Evolutionary conservation across 1,140 invertebrate species (phyloP).

Genomic region (Euura lappo): DNA sequence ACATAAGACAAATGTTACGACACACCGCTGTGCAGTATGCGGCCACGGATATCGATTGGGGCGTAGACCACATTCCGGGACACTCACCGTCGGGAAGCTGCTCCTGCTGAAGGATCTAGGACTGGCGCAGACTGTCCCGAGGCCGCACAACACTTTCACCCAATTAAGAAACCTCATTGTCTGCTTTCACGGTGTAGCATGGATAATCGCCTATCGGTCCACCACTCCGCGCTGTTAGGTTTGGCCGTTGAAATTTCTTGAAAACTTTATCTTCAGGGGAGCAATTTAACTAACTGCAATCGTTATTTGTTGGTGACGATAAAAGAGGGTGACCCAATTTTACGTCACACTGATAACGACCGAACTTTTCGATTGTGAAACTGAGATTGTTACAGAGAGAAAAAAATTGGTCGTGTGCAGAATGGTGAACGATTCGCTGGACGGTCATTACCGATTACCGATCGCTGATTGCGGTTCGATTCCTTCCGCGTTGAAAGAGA

Average conservation of each 20-base stretch:
- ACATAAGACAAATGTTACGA: too few species aligned
- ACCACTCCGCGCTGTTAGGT: not conserved
- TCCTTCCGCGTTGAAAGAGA: constrained; percentile 4
- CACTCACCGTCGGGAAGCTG: constrained; percentile 37
- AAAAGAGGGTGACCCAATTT: too few species aligned
- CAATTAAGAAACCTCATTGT: constrained; percentile 42
- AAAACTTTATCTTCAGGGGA: not conserved
- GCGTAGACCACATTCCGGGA: constrained; percentile 21
- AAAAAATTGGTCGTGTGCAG: too few species aligned
- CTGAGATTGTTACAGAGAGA: too few species aligned
- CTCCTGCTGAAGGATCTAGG: constrained; percentile 10
- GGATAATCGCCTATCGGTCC: not conserved
- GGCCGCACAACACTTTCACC: constrained; percentile 44
- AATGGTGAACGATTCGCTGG: not conserved
- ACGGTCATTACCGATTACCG: constrained; percentile 3
- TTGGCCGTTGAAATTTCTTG: not conserved
- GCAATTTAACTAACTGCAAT: too few species aligned
- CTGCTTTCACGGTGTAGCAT: constrained; percentile 19
- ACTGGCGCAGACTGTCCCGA: constrained; percentile 31
- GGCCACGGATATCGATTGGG: not conserved
- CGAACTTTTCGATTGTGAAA: too few species aligned
- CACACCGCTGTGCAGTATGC: not conserved
- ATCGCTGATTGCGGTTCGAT: not conserved
- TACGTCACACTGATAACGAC: too few species aligned
- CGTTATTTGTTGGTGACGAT: not conserved